Evolutionary conservation across 2,113 vertebrate species (phyloP).

Genomic region (Morone chrysops): DNA sequence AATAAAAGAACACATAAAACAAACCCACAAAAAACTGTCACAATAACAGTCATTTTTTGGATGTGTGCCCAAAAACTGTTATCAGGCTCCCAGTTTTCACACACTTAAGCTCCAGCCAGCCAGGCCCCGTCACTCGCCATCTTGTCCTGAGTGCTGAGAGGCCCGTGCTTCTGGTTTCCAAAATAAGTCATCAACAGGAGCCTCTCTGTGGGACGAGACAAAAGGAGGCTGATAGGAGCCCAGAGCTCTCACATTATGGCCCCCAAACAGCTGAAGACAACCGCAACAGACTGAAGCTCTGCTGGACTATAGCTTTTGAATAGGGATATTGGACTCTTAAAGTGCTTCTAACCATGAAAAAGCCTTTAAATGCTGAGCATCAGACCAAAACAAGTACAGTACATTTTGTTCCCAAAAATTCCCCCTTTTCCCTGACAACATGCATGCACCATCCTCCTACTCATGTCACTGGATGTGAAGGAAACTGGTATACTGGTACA

Average conservation of each 20-base stretch:
- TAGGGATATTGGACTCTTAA: slow-evolving; percentile 72
- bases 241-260: slow-evolving; percentile 77
- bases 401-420: slow-evolving; percentile 71
- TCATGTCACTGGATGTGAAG: slow-evolving; percentile 27
- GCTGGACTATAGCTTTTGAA: slow-evolving; percentile 68
- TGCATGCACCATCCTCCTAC: background rate
- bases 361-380: slow-evolving; percentile 64
- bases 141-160: slow-evolving; percentile 82
- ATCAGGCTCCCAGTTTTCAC: slow-evolving; percentile 82
- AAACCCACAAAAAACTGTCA: slow-evolving; percentile 50
- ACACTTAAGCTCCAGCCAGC: slow-evolving; percentile 82
- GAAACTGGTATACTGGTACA: slow-evolving; percentile 16
- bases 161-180: slow-evolving; percentile 82
- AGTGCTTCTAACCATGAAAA: slow-evolving; percentile 75
- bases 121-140: slow-evolving; percentile 84
- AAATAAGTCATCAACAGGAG: slow-evolving; percentile 85
- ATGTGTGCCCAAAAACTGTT: slow-evolving; percentile 83
- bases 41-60: slow-evolving; percentile 68
- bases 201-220: slow-evolving; percentile 74
- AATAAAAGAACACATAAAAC: slow-evolving; percentile 41
- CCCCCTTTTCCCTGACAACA: background rate
- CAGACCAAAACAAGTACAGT: slow-evolving; percentile 74
- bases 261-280: slow-evolving; percentile 82
- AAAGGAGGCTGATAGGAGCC: slow-evolving; percentile 76
- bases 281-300: slow-evolving; percentile 73